Percentiles rank a stretch among this genome's conserved stretches.
These are phyloP conservation scores for Liparis tanakae DNA, from an alignment of 2,797 vertebrate genomes.

Conservation along the genomic window DNA sequence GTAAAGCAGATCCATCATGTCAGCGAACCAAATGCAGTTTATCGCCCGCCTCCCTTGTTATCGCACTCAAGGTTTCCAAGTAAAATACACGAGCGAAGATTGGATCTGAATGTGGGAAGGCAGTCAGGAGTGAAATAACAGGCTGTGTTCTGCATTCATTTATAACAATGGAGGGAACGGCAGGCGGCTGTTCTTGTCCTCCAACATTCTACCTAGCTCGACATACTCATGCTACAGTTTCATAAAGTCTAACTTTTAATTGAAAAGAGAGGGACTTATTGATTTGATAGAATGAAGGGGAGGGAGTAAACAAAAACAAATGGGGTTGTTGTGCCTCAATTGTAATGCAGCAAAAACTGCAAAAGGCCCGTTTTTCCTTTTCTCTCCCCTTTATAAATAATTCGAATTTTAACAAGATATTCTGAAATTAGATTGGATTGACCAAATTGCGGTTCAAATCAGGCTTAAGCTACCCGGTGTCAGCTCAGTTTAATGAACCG, in stretches of 20 bases:
- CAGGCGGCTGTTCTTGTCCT: neutral
- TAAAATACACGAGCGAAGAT: neutral
- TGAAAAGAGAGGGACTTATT: neutral
- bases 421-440: neutral
- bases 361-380: neutral
- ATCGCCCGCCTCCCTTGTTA: neutral
- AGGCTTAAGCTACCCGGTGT: neutral
- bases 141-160: constrained; percentile 9
- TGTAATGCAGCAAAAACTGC: neutral
- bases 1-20: constrained; percentile 17
- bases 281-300: neutral
- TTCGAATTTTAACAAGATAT: neutral
- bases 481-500: neutral
- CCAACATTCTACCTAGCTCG: neutral
- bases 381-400: neutral
- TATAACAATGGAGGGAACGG: neutral
- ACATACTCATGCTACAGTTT: neutral
- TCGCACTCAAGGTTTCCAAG: neutral
- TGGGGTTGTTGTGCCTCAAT: neutral
- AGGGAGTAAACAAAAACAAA: neutral
- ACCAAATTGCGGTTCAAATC: neutral
- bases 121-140: constrained; percentile 1
- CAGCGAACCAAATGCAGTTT: constrained; percentile 11
- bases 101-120: neutral
- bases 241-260: constrained; percentile 2